Evolutionary conservation across 1,140 invertebrate species (phyloP), one percentile per base, ranked within the genome.

Genomic region (Neodiprion virginianus): DNA sequence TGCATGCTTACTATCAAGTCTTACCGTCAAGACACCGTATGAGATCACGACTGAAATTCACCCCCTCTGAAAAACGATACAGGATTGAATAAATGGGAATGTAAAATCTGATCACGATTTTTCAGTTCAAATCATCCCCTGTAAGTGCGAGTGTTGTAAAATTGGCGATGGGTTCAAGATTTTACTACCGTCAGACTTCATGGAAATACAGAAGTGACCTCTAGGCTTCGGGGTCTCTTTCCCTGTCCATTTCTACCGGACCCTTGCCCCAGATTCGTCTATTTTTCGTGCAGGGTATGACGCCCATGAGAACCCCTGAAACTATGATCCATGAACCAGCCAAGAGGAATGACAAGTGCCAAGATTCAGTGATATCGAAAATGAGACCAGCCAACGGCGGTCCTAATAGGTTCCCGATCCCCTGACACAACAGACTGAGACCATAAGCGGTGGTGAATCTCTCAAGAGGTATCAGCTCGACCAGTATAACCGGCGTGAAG

Each of bases 401-500:
- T 65, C 93, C 93, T 61, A 93, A 83, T 14, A 94, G 86, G 80
- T 93, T 92, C 12, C 92, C 93, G 72, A 94, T 88, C 17, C 97
- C 97, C 88, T 97, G 95, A 80, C 96, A 95, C 14, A 98, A 86
- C 21, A 97, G 88, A 66, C 96, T 92, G 49, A 98, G 88, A 49
- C 97, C 96, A 85, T 98, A 98, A 8, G 95, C 96, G 78, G 93
- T 94, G 1, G 96, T 96, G 83, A 98, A 97, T 70, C 91, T 88
- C 70, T 95, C 94, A 77, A 96, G 84, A 1, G 95, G 94, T 40
- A 95, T 93, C 67, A 96, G 79, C 80, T 96, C 92, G 4, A 96
- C 95, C 66, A 97, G 86, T 81, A 97, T 96, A 78, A 95, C 94
- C 0, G 96, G 95, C 0, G 95, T 96, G 73, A 97, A 94, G 1